Evolutionary conservation across 2,888 invertebrate genomes (phyloP).

Genomic region (Nebria salina): DNA sequence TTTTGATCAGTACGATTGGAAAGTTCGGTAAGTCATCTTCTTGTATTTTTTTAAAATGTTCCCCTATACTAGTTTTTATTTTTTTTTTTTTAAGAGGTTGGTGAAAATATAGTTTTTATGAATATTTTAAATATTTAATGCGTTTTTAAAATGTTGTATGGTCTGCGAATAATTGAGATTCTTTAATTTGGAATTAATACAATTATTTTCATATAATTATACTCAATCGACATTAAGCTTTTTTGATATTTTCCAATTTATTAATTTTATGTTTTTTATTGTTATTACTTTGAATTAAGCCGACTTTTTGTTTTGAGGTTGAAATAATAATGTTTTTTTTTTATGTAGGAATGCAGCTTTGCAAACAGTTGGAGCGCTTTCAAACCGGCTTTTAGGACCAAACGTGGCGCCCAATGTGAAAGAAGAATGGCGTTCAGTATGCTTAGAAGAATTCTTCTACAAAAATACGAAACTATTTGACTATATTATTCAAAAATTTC

Average conservation of each 20-base stretch:
- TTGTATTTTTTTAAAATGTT: not conserved
- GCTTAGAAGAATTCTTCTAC: constrained; percentile 27
- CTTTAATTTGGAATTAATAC: too few relatives aligned
- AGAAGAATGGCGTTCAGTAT: not conserved
- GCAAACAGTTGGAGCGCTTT: constrained; percentile 20
- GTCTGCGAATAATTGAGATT: too few relatives aligned
- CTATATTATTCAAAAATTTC: not conserved
- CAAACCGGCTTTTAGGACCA: constrained; percentile 19
- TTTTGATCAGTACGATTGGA: not conserved
- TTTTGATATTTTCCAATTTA: too few relatives aligned
- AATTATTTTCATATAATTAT: too few relatives aligned
- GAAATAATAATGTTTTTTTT: not conserved
- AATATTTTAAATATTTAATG: too few relatives aligned
- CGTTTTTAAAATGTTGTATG: too few relatives aligned
- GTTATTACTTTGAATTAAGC: too few relatives aligned
- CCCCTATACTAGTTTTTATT: not conserved
- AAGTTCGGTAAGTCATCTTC: constrained; percentile 10
- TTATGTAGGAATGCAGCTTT: constrained; percentile 35
- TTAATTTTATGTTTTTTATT: too few relatives aligned
- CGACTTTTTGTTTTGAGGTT: too few relatives aligned
- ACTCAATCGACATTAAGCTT: too few relatives aligned
- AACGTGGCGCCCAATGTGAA: not conserved
- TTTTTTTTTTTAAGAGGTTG: not conserved
- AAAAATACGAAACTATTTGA: constrained; percentile 9
- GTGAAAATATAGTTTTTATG: too few relatives aligned